phyloP scores from a whole-genome alignment of 2,113 vertebrate species.

The Malurus melanocephalus region DNA sequence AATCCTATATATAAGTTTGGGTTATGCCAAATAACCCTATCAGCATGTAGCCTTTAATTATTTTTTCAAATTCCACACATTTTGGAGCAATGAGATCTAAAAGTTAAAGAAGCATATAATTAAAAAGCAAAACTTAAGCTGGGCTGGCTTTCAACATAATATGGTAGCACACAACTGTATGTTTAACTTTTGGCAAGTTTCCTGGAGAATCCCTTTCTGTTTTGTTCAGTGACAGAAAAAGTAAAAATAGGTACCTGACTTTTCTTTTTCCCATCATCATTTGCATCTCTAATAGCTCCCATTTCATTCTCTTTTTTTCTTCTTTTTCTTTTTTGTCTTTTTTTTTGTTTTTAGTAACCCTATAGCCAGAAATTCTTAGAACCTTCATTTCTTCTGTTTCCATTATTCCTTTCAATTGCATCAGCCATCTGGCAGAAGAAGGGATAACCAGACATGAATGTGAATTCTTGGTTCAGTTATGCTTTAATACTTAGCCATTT shows the following conservation, averaged over 20 bases:
- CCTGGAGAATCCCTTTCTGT: neutral
- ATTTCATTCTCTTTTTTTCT: neutral
- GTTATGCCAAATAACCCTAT: neutral
- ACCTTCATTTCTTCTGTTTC: neutral
- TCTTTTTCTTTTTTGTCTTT: neutral
- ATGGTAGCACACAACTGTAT: neutral
- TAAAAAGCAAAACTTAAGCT: neutral
- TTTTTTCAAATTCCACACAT: neutral
- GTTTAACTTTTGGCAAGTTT: neutral
- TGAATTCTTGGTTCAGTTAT: neutral
- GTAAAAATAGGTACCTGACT: neutral
- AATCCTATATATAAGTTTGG: neutral
- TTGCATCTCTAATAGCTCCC: accelerated
- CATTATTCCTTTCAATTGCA: neutral
- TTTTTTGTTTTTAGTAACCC: neutral
- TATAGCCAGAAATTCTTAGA: neutral
- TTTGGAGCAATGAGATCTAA: neutral
- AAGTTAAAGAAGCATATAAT: neutral
- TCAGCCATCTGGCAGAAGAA: neutral
- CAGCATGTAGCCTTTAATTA: neutral
- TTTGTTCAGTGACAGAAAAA: neutral
- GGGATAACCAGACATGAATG: neutral
- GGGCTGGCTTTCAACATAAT: neutral
- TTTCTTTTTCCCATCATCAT: neutral
- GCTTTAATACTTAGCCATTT: neutral